Conservation (phyloP, 2,113 vertebrate species). For the Zosterops japonicus region DNA sequence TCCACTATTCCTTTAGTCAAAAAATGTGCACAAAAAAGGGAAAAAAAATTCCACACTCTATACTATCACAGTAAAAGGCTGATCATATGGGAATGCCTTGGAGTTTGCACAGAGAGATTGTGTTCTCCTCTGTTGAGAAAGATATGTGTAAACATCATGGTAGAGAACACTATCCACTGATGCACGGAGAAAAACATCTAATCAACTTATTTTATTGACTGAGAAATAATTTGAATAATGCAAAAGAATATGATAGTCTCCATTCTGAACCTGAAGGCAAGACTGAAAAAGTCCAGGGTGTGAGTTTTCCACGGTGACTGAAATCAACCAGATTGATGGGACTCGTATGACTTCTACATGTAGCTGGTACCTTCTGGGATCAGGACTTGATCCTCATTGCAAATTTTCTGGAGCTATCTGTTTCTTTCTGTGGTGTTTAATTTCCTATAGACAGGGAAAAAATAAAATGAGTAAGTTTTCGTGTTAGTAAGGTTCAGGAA, state of each 20-base stretch:
- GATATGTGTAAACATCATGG: background rate
- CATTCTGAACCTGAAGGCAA: background rate
- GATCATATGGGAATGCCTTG: background rate
- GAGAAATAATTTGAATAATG: background rate
- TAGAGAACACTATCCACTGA: background rate
- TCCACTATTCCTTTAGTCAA: background rate
- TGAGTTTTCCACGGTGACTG: background rate
- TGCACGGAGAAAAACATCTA: background rate
- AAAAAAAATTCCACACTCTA: fast-evolving
- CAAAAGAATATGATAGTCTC: background rate
- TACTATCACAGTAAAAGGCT: background rate
- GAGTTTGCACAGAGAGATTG: background rate
- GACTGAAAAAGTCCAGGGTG: background rate
- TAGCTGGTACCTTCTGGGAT: background rate
- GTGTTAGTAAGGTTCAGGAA: background rate
- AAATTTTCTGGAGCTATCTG: background rate
- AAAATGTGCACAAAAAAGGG: background rate
- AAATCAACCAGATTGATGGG: background rate
- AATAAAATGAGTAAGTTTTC: background rate
- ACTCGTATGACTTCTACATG: fast-evolving
- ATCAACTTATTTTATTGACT: background rate
- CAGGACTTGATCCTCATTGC: background rate
- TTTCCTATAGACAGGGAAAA: background rate
- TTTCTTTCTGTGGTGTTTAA: background rate
- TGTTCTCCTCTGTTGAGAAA: background rate